phyloP scores from a whole-genome alignment of 2,888 invertebrate species.

The Melanostoma mellinum region DNA sequence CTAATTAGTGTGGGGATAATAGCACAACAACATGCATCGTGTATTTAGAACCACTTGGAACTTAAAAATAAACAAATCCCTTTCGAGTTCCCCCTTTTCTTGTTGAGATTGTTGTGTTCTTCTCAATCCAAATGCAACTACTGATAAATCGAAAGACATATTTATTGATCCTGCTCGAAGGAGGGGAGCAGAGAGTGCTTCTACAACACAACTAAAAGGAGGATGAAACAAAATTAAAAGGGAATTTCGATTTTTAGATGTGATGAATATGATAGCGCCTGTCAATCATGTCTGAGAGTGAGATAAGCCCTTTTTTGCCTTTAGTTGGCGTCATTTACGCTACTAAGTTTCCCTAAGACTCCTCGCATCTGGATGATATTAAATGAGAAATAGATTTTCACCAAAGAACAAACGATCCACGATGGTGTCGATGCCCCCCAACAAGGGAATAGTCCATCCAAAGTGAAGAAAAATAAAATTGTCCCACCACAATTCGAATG shows the following conservation, averaged over 20 bases:
- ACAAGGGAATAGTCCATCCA: conserved; percentile 46
- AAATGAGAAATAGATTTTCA: conserved; percentile 30
- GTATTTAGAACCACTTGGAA: conserved; percentile 68
- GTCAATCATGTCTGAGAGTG: conserved; percentile 56
- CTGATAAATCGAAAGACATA: conserved; percentile 64
- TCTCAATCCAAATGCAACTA: background rate
- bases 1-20: conserved; percentile 70
- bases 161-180: conserved; percentile 67
- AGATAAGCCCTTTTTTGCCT: conserved; percentile 51
- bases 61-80: conserved; percentile 65
- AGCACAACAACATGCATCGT: conserved; percentile 45
- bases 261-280: conserved; percentile 63
- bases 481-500: conserved; percentile 26
- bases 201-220: background rate
- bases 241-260: conserved; percentile 45
- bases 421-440: conserved; percentile 52
- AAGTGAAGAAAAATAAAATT: conserved; percentile 37
- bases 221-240: conserved; percentile 24
- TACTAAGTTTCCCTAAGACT: conserved; percentile 54
- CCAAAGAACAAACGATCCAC: conserved; percentile 27
- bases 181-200: background rate
- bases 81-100: conserved; percentile 18
- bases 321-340: conserved; percentile 30
- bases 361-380: conserved; percentile 48
- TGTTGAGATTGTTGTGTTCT: conserved; percentile 9